Evolutionary conservation across 2,797 vertebrate genomes (phyloP).

Genomic region (Mormyrops boulengeri): DNA sequence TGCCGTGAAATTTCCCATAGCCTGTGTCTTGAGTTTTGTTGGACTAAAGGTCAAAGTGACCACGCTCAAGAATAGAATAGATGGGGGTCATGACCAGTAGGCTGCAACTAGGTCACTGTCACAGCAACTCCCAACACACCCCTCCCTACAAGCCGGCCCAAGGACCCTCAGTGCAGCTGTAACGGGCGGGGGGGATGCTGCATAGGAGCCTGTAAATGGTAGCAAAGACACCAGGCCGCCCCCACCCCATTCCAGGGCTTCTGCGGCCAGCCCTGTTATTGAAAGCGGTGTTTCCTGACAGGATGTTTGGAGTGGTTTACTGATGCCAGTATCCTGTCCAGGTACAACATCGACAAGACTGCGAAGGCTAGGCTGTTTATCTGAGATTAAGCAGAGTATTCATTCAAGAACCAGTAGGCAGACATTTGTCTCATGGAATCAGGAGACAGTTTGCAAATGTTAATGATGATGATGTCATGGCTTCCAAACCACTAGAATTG

Average conservation of each 20-base stretch:
- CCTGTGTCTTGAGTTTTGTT: neutral
- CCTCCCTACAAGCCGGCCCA: neutral
- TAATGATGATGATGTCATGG: neutral
- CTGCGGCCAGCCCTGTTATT: slow-evolving; percentile 52
- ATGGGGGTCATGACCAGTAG: neutral
- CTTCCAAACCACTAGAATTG: neutral
- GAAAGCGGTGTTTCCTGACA: slow-evolving; percentile 68
- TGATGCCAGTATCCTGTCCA: slow-evolving; percentile 64
- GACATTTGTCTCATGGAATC: neutral
- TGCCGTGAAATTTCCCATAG: neutral
- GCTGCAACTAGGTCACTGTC: neutral
- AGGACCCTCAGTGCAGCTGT: neutral
- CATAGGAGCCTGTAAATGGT: slow-evolving; percentile 26
- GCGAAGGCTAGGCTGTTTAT: slow-evolving; percentile 42
- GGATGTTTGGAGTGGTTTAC: slow-evolving; percentile 64
- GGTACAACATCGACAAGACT: slow-evolving; percentile 54
- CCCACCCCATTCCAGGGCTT: slow-evolving; percentile 36
- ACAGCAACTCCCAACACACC: neutral
- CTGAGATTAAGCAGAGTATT: neutral
- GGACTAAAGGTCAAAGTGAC: neutral
- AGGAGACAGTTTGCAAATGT: neutral
- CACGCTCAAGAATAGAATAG: neutral
- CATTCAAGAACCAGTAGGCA: neutral
- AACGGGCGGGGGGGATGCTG: neutral
- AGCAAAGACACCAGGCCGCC: slow-evolving; percentile 31